These are phyloP conservation scores for Polypedilum vanderplanki DNA, from an alignment of 1,140 invertebrate genomes.

Conservation along the genomic window DNA sequence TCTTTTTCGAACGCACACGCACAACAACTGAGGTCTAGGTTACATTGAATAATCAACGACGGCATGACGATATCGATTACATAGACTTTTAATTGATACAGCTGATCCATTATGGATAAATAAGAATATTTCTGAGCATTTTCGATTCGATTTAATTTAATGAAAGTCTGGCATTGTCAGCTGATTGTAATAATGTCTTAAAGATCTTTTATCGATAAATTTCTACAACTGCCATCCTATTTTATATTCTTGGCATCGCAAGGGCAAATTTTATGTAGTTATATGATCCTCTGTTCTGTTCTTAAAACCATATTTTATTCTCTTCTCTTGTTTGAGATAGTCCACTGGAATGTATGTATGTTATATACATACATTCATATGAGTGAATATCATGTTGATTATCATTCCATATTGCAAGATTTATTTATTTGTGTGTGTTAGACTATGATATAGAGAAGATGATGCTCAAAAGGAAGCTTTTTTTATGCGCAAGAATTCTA, in stretches of 20 bases:
- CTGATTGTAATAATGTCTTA: not conserved
- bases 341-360: too few species aligned
- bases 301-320: too few species aligned
- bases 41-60: not conserved
- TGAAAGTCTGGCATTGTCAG: conserved; percentile 9
- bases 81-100: conserved; percentile 12
- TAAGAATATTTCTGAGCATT: not conserved
- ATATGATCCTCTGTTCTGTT: not conserved
- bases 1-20: not conserved
- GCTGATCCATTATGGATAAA: conserved; percentile 4
- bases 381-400: too few species aligned
- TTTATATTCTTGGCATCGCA: conserved; percentile 18
- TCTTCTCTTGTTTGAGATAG: too few species aligned
- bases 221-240: not conserved
- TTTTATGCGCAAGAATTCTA: too few species aligned
- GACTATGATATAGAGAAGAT: too few species aligned
- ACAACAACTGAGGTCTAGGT: not conserved
- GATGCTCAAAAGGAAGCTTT: too few species aligned
- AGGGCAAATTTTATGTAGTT: conserved; percentile 18
- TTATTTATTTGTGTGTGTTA: too few species aligned
- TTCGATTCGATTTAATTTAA: conserved; percentile 13
- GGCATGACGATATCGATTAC: not conserved
- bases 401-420: too few species aligned
- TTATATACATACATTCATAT: too few species aligned
- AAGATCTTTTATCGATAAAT: not conserved